Base-by-base conservation (phyloP, 2,888 invertebrate species). In the Acanthopleura granulata region DNA sequence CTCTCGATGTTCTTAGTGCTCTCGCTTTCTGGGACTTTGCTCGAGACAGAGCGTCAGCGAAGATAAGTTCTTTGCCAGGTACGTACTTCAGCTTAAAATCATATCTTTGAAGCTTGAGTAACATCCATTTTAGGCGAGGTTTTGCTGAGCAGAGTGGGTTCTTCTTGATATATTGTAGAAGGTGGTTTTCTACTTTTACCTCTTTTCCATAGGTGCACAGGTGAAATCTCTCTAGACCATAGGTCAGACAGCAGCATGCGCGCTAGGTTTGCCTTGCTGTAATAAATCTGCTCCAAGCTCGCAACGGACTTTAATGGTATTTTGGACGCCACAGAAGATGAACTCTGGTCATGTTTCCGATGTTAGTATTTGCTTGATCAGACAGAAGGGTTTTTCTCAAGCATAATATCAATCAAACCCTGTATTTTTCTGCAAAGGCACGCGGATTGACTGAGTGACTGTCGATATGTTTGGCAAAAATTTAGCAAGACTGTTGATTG, bases 81-180 rank as follows among this genome's bases (percentile, higher is more conserved):
- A n/a, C n/a, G n/a, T n/a, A n/a, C n/a, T 71, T 29, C 49, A 71
- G 49, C n/a, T 14, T 29, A 18, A 71, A 40, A 18, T 74, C 62
- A 49, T 73, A 76, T 22, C n/a, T 62, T 61, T 76, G 76, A 30
- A 75, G 27, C n/a, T 27, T 70, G 4, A 76, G 66, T 29, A 70
- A 15, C 76, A 62, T 25, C 40, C 76, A 71, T n/a, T n/a, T n/a
- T 16, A 76, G 40, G 11, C 73, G 72, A 62, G 71, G 49, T 30
- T 75, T 51, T 4, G 61, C 49, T 16, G 6, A 15, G n/a, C 57
- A 22, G 15, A 70, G 16, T 11, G 73, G 73, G 25, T 77, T 77
- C 29, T 74, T 77, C 29, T 62, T 27, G 22, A 77, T 77, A 0
- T n/a, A n/a, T 16, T 73, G 25, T 50, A 77, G 50, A n/a, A 77